Evolutionary conservation across 1,140 invertebrate genomes (phyloP).

Genomic region (Laupala kohalensis): DNA sequence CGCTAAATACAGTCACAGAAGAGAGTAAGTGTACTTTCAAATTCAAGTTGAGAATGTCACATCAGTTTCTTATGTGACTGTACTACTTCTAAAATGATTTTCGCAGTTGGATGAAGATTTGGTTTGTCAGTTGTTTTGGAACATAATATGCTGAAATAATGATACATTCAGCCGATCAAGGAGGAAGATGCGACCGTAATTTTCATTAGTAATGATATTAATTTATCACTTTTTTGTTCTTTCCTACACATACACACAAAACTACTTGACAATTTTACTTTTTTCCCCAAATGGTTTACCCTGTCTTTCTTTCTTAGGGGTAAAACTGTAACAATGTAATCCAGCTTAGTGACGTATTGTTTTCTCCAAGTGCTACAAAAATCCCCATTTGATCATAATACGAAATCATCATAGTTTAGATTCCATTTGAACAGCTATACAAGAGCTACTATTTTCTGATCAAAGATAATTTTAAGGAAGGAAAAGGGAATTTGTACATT

Average conservation of each 20-base stretch:
- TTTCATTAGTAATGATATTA: neutral
- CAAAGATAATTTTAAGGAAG: neutral
- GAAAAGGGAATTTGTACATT: neutral
- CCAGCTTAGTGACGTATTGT: neutral
- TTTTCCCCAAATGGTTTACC: neutral
- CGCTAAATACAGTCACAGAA: too few species aligned
- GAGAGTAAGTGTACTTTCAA: too few species aligned
- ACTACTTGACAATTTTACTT: neutral
- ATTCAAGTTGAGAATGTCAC: too few species aligned
- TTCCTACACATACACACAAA: neutral
- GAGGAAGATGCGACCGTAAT: too few species aligned
- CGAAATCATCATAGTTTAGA: neutral
- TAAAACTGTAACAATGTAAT: neutral
- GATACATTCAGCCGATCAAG: too few species aligned
- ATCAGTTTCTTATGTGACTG: too few species aligned
- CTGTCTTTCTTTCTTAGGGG: neutral
- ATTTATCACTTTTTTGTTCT: neutral
- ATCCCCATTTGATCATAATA: neutral
- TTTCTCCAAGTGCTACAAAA: neutral
- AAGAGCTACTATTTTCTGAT: neutral
- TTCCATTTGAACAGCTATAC: neutral
- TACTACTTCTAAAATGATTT: too few species aligned
- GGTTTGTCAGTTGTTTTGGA: too few species aligned
- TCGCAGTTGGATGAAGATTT: too few species aligned
- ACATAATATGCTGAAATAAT: too few species aligned